Evolutionary conservation across 1,140 invertebrate genomes (phyloP), one percentile per base, ranked within the genome.

Genomic region (Temnothorax nylanderi): DNA sequence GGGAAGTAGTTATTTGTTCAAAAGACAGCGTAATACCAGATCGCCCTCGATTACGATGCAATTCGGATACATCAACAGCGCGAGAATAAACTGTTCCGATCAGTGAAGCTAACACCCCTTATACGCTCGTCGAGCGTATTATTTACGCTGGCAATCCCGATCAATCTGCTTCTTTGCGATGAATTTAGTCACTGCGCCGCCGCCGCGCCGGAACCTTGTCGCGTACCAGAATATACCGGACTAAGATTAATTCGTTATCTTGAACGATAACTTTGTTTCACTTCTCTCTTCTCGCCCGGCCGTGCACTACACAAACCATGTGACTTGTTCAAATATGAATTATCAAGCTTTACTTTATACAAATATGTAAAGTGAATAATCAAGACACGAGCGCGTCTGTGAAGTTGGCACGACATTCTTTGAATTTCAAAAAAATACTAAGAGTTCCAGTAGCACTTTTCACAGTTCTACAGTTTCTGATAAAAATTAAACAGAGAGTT

Each of bases 241-340:
- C 51, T 16, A 18, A 78, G 54, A 44, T 64, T 85, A 85, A 76
- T 60, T 75, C 81, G 41, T 84, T 84, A 84, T 76, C 60, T 75
- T 16, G 34, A 16, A 51, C 44, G 72, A 85, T 82, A 82, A 47
- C 37, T 82, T 11, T 18, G 21, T 2, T 10, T 16, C 34, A n/a
- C 21, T 26, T 13, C 11, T 10, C 41, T 44, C 10, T 13, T 71
- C 18, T n/a, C 26, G 16, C 2, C 37, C 11, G 37, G 6, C 18
- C 11, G 32, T 32, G 37, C 77, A 10, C 47, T 37, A 41, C 44
- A 32, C 47, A 69, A 71, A 58, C 4, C 26, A 49, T 21, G 51
- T 67, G 56, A 62, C 18, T 49, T 44, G 37, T 56, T 71, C 51
- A 56, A 56, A 47, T 21, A 67, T 10, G 7, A 49, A 44, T 71